Conservation (phyloP, 2,113 vertebrate genomes). For the Neodontobutis hainanensis region DNA sequence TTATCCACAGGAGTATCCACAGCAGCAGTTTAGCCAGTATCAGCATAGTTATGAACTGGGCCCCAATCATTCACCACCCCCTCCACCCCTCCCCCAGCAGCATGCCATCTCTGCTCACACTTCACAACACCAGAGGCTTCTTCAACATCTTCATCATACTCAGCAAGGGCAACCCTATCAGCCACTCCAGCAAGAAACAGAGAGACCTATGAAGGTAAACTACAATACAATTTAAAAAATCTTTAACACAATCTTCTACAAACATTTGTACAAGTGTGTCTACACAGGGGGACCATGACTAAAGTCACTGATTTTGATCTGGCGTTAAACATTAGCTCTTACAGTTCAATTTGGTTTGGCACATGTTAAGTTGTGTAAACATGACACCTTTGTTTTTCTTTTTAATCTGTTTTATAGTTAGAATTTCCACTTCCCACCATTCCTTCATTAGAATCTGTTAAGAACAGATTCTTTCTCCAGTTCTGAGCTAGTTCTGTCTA, state of each 20-base stretch:
- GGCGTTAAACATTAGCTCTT: too few relatives aligned
- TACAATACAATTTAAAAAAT: not conserved
- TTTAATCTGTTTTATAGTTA: constrained; percentile 58
- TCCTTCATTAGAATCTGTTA: constrained; percentile 69
- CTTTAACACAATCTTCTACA: too few relatives aligned
- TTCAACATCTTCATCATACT: constrained; percentile 63
- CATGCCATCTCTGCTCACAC: constrained; percentile 45
- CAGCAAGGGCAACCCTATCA: constrained; percentile 50
- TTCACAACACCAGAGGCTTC: constrained; percentile 42
- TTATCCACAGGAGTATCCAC: constrained; percentile 54
- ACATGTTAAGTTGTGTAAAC: too few relatives aligned
- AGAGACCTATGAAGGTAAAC: constrained; percentile 76
- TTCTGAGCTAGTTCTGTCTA: constrained; percentile 75
- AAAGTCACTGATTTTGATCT: too few relatives aligned
- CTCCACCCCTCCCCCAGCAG: constrained; percentile 63
- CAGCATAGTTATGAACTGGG: constrained; percentile 59
- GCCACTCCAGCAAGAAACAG: constrained; percentile 62
- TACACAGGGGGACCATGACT: too few relatives aligned
- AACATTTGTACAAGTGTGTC: too few relatives aligned
- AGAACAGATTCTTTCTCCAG: constrained; percentile 76
- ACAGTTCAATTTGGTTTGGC: too few relatives aligned
- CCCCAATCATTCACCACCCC: constrained; percentile 53
- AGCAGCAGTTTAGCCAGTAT: constrained; percentile 64
- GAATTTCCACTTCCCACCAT: constrained; percentile 68
- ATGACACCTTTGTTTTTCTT: too few relatives aligned